Base-by-base conservation (phyloP, 2,797 vertebrate species). In the Gymnodraco acuticeps region DNA sequence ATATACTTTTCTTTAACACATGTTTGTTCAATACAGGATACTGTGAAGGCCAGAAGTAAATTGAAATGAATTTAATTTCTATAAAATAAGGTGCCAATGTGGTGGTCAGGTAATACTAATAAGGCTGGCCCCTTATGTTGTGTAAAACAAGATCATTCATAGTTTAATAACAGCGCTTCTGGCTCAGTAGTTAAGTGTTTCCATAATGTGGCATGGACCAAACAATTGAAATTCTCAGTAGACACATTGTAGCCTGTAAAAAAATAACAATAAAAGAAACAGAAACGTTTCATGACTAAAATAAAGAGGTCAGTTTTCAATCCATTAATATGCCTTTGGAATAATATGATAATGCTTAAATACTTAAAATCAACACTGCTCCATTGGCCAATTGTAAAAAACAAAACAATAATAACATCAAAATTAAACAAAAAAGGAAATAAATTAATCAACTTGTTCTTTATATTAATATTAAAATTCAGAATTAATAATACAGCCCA, bases 271-370 rank as follows among this genome's bases (percentile, higher is more conserved):
- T 52, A 19, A 70, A 27, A 43, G 4, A 73, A 73, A 82, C 3
- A 51, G 14, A 76, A 82, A 72, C 42, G 52, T 77, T 66, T 73
- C 52, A 73, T 58, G 73, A 72, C 70, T 84, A 80, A 89, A 92
- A 88, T 87, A 88, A 82, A 87, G 83, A 92, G 77, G 83, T 93
- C 89, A 92, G 86, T 91, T 91, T 81, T 77, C 72, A 88, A 84
- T 87, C 58, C 62, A 71, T 75, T 43, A 85, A 73, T 80, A 91
- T 79, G 82, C 75, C 75, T 87, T 91, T 88, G 73, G 85, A 86
- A 85, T 67, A 27, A 38, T 89, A 88, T 90, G 94, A 94, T 99
- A 99, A 99, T 98, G 97, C 97, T 98, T 95, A 95, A 98, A 99
- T 98, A 99, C 97, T 98, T 96, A 94, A 95, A 93, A 94, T 93